Evolutionary conservation across 1,140 invertebrate species (phyloP), one percentile per base, ranked within the genome.

Genomic region (Pomphorhynchus laevis): DNA sequence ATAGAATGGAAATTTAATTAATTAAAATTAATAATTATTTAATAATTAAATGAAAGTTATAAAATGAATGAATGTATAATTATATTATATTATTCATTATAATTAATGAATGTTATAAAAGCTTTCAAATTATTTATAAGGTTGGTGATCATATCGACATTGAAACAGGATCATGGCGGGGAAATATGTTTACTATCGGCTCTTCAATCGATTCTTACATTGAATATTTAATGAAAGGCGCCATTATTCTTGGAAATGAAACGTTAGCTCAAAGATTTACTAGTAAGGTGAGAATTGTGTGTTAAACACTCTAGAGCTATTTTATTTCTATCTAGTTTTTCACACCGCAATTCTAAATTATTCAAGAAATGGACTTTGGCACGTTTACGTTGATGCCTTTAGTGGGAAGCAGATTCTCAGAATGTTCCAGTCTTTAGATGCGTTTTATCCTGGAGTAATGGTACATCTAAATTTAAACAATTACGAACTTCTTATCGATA

Each of bases 161-260:
- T 4, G 62, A 72, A 49, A 80, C 70, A 23, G 84, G 84, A 0
- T 67, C 74, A 37, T 98, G 86, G 86, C 89, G 79, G 11, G 86
- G 82, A 3, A 67, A 76, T 22, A 89, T 95, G 61, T 70, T 79
- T 33, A 82, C 79, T 5, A 72, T 69, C 45, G 65, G 65, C 27
- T 77, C 76, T 17, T 86, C 84, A 11, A 72, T 95, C 8, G 89
- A 98, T 57, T 95, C 86, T 0, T 93, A 84, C 52, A 93, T 79
- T 62, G 89, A 98, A 58, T 98, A 98, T 58, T 62, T 98, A 38
- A 80, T 84, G 0, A 98, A 98, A 66, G 84, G 76, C 2, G 68
- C 74, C 5, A 52, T 64, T 14, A 54, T 25, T 37, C 32, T 23
- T 32, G 32, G 47, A 20, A 29, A 11, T 4, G 5, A 40, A 23